These are phyloP conservation scores for Blastobasis adustella DNA, from an alignment of 2,888 invertebrate genomes.

Conservation along the genomic window DNA sequence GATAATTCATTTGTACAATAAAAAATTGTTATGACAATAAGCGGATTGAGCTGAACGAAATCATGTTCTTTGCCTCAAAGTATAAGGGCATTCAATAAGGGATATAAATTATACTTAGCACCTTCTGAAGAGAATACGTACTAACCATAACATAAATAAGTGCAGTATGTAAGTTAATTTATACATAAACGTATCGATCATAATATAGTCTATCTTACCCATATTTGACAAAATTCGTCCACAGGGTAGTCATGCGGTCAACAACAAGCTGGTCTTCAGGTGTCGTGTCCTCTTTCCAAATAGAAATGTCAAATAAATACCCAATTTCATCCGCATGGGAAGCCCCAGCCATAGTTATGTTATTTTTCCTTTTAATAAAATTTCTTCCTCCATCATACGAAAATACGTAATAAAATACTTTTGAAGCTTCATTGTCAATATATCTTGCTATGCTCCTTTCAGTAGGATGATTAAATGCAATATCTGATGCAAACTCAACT, in stretches of 20 bases:
- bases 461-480: conserved; percentile 17
- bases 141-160: no score
- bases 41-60: no score
- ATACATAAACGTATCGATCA: no score
- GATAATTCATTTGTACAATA: no score
- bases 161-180: no score
- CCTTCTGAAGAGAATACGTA: no score
- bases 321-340: conserved; percentile 27
- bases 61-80: no score
- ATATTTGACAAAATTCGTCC: conserved; percentile 32
- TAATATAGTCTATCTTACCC: conserved; percentile 2
- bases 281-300: conserved; percentile 3
- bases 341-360: conserved; percentile 19
- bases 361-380: conserved; percentile 14
- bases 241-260: conserved; percentile 22
- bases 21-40: no score
- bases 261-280: conserved; percentile 20
- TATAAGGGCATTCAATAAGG: no score
- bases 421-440: conserved; percentile 13
- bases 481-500: conserved; percentile 20
- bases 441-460: conserved; percentile 17
- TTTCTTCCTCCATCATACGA: conserved; percentile 25
- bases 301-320: conserved; percentile 27
- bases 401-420: conserved; percentile 26
- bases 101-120: no score